These are phyloP conservation scores for Ligdia adustata DNA, from an alignment of 2,888 invertebrate species.

Conservation along the genomic window DNA sequence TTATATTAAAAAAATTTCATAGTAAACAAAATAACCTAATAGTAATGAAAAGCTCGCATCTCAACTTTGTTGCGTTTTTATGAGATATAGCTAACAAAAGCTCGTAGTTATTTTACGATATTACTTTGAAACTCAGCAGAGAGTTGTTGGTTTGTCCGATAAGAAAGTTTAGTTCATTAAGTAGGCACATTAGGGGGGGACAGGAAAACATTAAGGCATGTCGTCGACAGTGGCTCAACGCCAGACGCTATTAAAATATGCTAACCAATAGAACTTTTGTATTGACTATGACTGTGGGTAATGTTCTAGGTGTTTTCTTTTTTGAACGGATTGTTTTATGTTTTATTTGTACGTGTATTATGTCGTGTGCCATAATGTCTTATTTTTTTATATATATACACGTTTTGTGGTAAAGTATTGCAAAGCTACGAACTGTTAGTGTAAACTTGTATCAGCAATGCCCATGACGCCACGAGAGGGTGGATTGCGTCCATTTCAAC, in stretches of 20 bases:
- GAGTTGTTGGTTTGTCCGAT: slow-evolving; percentile 74
- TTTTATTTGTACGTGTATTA: too few relatives aligned
- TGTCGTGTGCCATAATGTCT: too few relatives aligned
- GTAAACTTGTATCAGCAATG: neutral
- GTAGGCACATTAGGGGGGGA: slow-evolving; percentile 77
- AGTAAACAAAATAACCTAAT: slow-evolving; percentile 23
- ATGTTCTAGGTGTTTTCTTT: too few relatives aligned
- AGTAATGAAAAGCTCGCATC: slow-evolving; percentile 6
- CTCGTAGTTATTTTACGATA: slow-evolving; percentile 63
- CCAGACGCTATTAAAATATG: slow-evolving; percentile 79
- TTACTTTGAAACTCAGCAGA: slow-evolving; percentile 60
- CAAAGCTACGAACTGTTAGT: neutral
- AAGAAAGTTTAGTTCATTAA: slow-evolving; percentile 81
- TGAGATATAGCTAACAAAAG: slow-evolving; percentile 45
- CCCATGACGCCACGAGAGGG: neutral
- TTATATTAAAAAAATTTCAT: slow-evolving; percentile 7
- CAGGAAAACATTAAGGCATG: slow-evolving; percentile 78
- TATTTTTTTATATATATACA: too few relatives aligned
- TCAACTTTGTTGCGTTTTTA: slow-evolving; percentile 42
- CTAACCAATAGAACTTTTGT: slow-evolving; percentile 72
- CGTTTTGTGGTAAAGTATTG: too few relatives aligned
- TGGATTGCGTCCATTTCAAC: too few relatives aligned
- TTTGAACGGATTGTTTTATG: too few relatives aligned
- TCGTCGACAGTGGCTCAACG: slow-evolving; percentile 71
- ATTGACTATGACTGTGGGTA: too few relatives aligned